These are phyloP conservation scores for Phalacrocorax carbo DNA, from an alignment of 2,113 vertebrate species.

Conservation along the genomic window DNA sequence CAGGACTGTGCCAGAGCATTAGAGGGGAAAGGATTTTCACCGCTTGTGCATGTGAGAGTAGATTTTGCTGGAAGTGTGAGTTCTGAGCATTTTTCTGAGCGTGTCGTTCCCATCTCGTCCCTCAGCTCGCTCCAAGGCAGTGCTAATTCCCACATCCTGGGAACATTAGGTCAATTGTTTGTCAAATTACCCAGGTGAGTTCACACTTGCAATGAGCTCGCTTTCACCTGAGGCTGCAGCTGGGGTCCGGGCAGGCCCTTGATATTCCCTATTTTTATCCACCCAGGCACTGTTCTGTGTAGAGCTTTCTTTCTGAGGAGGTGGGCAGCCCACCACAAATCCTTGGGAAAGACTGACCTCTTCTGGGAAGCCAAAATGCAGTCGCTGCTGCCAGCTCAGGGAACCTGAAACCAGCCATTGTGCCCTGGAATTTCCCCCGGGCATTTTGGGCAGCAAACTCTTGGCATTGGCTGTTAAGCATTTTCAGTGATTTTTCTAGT, in stretches of 20 bases:
- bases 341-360: constrained; percentile 52
- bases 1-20: background rate
- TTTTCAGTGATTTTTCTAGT: background rate
- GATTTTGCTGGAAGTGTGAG: background rate
- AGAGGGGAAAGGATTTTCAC: background rate
- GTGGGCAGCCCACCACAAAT: background rate
- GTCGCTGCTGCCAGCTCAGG: background rate
- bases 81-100: background rate
- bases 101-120: background rate
- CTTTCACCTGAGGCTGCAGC: background rate
- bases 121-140: background rate
- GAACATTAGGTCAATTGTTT: background rate
- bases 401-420: background rate
- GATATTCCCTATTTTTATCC: background rate
- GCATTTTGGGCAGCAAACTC: background rate
- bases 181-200: background rate
- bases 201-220: background rate
- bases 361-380: background rate
- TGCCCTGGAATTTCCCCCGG: background rate
- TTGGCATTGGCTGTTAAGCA: background rate
- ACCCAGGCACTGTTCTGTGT: fast-evolving
- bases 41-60: fast-evolving
- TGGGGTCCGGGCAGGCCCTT: background rate
- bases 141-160: background rate
- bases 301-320: background rate